Percentiles rank a stretch among this genome's conserved stretches.
Conservation (phyloP, 2,113 vertebrate species). For the Asarcornis scutulata region DNA sequence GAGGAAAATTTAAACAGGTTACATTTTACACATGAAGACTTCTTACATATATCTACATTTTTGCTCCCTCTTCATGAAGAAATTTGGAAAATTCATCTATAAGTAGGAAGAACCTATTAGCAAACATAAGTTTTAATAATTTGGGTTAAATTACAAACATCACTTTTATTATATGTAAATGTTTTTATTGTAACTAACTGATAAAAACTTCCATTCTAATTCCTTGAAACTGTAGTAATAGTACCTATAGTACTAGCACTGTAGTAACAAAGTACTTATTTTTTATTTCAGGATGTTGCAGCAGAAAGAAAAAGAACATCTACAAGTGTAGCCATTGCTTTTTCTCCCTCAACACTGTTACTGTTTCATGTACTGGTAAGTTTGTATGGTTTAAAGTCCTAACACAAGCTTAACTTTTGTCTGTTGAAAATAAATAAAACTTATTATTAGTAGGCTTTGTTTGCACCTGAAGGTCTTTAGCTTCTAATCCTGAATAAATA, state of each 20-base stretch:
- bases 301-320: conserved; percentile 80
- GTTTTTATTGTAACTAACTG: not conserved
- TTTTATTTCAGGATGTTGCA: conserved; percentile 79
- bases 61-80: not conserved
- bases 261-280: not conserved
- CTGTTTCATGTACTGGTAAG: conserved; percentile 79
- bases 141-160: not conserved
- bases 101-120: not conserved
- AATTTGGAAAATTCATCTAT: not conserved
- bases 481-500: not conserved
- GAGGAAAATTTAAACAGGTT: not conserved
- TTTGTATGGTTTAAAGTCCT: not conserved
- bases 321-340: conserved; percentile 81
- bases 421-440: not conserved
- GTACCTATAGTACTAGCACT: not conserved
- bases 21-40: not conserved
- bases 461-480: not conserved
- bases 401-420: not conserved
- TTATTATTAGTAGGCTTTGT: not conserved
- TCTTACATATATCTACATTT: not conserved
- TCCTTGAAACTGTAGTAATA: not conserved
- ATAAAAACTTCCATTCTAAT: not conserved
- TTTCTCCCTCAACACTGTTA: conserved; percentile 79
- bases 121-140: not conserved
- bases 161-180: not conserved